Conservation (phyloP, 2,113 vertebrate genomes). For the Forbesichthys agassizii region DNA sequence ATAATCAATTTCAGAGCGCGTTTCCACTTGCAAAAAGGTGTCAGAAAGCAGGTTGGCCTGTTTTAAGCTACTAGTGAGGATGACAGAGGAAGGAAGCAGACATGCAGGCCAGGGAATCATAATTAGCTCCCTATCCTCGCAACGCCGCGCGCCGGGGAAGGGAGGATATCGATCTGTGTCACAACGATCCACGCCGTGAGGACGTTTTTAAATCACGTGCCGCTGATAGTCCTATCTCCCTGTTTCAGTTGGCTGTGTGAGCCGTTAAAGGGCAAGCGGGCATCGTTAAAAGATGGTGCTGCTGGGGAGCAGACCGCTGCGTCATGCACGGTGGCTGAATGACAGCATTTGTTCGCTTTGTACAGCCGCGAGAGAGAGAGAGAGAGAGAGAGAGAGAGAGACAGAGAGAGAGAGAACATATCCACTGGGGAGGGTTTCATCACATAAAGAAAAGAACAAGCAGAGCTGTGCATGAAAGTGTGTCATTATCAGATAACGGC, state of each 20-base stretch:
- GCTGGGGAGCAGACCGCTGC: constrained; percentile 11
- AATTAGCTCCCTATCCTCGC: constrained; percentile 48
- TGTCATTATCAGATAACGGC: constrained; percentile 28
- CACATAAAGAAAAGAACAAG: constrained; percentile 28
- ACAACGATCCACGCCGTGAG: constrained; percentile 13
- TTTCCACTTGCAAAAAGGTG: constrained; percentile 25
- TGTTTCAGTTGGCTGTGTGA: constrained; percentile 5
- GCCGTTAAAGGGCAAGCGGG: constrained; percentile 11
- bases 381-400: too few relatives aligned
- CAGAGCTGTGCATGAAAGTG: constrained; percentile 26
- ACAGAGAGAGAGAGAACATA: constrained; percentile 1
- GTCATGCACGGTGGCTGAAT: constrained; percentile 27
- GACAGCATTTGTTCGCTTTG: constrained; percentile 47
- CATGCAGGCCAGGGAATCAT: constrained; percentile 40
- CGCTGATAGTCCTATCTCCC: constrained; percentile 1
- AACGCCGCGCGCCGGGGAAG: constrained; percentile 19
- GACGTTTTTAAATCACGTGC: not conserved
- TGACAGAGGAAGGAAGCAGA: constrained; percentile 23
- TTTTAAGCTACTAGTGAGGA: constrained; percentile 55
- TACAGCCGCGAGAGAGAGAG: not conserved
- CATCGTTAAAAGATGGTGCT: constrained; percentile 26
- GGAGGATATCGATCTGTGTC: constrained; percentile 47
- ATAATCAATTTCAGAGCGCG: constrained; percentile 40
- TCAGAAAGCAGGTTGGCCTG: constrained; percentile 37
- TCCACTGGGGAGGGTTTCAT: constrained; percentile 48